These are phyloP conservation scores for Hydrochoerus hydrochaeris DNA, from an alignment of 2,113 vertebrate species.

Conservation along the genomic window DNA sequence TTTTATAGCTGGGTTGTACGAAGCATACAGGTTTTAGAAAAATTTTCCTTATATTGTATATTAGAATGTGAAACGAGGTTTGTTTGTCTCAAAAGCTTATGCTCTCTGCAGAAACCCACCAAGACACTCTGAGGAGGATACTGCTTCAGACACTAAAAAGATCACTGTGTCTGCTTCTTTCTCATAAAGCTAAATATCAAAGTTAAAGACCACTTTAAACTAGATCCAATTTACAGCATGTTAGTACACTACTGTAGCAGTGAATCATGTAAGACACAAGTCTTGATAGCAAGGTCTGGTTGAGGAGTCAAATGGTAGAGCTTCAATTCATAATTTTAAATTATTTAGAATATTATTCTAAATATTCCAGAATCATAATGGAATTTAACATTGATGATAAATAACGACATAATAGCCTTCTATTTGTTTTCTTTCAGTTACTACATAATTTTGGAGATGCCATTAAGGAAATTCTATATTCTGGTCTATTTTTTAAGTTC, in stretches of 20 bases:
- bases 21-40: neutral
- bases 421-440: neutral
- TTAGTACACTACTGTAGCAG: neutral
- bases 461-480: neutral
- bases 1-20: neutral
- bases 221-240: neutral
- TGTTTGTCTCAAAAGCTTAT: neutral
- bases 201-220: slow-evolving; percentile 25
- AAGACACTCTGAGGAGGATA: neutral
- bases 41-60: neutral
- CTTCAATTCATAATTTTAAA: slow-evolving; percentile 13
- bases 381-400: neutral
- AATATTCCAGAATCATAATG: slow-evolving; percentile 28
- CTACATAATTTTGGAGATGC: neutral
- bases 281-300: slow-evolving; percentile 1
- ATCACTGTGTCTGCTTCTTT: neutral
- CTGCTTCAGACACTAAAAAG: neutral
- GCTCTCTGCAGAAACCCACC: neutral
- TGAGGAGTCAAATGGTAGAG: slow-evolving; percentile 19
- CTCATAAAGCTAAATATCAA: slow-evolving; percentile 31
- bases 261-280: neutral
- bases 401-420: slow-evolving; percentile 21
- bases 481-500: neutral
- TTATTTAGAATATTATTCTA: neutral
- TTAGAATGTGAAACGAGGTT: neutral